Percentiles rank a stretch among this genome's conserved stretches.
Evolutionary conservation across 2,113 vertebrate species (phyloP).

Genomic region (Nipponia nippon): DNA sequence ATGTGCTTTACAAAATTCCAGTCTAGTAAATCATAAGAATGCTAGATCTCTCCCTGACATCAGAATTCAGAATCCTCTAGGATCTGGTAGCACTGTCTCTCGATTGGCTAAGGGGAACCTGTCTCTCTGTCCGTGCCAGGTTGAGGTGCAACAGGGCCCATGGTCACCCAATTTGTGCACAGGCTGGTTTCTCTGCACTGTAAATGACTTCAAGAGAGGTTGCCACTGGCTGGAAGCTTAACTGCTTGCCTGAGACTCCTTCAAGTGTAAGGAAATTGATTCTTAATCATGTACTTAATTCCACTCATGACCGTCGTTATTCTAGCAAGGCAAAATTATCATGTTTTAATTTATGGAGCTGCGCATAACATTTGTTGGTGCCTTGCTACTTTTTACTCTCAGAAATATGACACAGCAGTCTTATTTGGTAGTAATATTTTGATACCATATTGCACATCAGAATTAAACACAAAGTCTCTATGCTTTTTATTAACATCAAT

Average conservation of each 20-base stretch:
- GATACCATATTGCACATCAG: neutral
- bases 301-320: neutral
- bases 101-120: rapidly evolving
- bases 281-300: conserved; percentile 17
- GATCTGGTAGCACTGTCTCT: neutral
- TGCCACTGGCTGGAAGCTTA: neutral
- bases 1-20: neutral
- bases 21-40: neutral
- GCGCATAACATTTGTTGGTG: neutral
- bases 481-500: neutral
- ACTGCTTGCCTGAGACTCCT: neutral
- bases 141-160: neutral
- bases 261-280: neutral
- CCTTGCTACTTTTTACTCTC: neutral
- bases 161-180: neutral
- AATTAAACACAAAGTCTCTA: neutral
- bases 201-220: neutral
- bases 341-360: neutral
- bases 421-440: neutral
- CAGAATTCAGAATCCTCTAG: neutral
- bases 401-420: neutral
- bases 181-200: neutral
- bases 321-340: neutral
- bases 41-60: neutral
- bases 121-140: neutral